phyloP scores from a whole-genome alignment of 2,888 invertebrate genomes.

The Sphinx pinastri region DNA sequence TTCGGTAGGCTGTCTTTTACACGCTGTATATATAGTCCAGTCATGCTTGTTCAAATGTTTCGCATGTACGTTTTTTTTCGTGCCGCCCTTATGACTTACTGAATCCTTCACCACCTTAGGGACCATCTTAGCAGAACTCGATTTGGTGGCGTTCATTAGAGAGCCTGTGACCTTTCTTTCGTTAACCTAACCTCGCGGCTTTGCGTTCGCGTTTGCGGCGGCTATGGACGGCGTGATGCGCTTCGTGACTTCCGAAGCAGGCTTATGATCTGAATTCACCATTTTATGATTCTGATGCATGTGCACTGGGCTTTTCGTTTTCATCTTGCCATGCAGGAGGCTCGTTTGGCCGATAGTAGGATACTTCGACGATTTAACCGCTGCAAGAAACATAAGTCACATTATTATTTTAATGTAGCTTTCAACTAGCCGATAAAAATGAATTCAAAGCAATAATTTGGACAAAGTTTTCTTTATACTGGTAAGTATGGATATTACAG shows the following conservation, averaged over 20 bases:
- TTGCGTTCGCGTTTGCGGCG: slow-evolving; percentile 25
- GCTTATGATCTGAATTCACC: slow-evolving; percentile 35
- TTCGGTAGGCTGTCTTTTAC: too few species aligned
- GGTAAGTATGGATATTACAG: too few species aligned
- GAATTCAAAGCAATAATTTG: slow-evolving; percentile 60
- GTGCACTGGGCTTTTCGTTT: slow-evolving; percentile 68
- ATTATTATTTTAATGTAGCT: too few species aligned
- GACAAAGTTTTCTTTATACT: too few species aligned
- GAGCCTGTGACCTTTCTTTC: slow-evolving; percentile 61
- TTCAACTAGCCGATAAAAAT: too few species aligned
- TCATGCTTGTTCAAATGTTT: slow-evolving; percentile 3
- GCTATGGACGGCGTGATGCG: neutral
- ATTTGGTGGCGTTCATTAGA: slow-evolving; percentile 83
- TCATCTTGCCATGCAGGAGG: slow-evolving; percentile 41
- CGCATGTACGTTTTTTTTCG: neutral
- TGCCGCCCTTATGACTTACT: neutral
- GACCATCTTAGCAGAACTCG: slow-evolving; percentile 83
- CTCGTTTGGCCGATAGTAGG: slow-evolving; percentile 34
- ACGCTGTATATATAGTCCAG: too few species aligned
- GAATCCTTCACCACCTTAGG: slow-evolving; percentile 60
- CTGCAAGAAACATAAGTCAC: slow-evolving; percentile 42
- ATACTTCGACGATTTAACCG: slow-evolving; percentile 44
- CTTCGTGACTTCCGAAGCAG: slow-evolving; percentile 36
- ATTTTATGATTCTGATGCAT: slow-evolving; percentile 48
- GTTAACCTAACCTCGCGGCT: slow-evolving; percentile 32